Evolutionary conservation across 2,888 invertebrate genomes (phyloP).

Genomic region (Phyllotreta cruciferae): DNA sequence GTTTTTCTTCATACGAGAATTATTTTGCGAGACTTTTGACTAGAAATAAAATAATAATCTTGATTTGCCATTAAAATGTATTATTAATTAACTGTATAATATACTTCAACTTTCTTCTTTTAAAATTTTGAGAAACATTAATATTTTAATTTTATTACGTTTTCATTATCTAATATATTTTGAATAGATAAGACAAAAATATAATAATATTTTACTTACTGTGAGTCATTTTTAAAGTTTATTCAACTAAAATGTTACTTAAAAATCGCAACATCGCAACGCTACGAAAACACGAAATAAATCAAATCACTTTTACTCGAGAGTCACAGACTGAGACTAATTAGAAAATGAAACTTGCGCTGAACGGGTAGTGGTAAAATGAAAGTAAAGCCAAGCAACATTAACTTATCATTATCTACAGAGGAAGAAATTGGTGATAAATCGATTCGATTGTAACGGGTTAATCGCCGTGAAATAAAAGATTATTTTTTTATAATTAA

Average conservation of each 20-base stretch:
- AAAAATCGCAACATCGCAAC: slow-evolving; percentile 8
- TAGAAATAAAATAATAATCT: too few species aligned
- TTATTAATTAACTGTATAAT: too few species aligned
- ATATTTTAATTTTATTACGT: too few species aligned
- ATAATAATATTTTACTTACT: slow-evolving; percentile 20
- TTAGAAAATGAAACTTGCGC: slow-evolving; percentile 16
- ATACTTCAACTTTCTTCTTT: too few species aligned
- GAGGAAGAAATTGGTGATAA: slow-evolving; percentile 10
- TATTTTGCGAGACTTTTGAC: too few species aligned
- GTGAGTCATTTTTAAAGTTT: slow-evolving; percentile 16
- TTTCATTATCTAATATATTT: too few species aligned
- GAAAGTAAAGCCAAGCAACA: slow-evolving; percentile 19
- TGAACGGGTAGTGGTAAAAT: slow-evolving; percentile 17
- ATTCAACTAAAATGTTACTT: slow-evolving; percentile 5
- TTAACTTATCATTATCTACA: slow-evolving; percentile 15
- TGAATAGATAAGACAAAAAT: background rate
- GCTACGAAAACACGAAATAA: slow-evolving; percentile 15
- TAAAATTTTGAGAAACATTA: too few species aligned
- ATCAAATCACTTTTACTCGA: slow-evolving; percentile 30
- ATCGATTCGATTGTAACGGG: background rate
- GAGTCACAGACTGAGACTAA: slow-evolving; percentile 34
- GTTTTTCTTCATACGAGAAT: too few species aligned
- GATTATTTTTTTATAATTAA: background rate
- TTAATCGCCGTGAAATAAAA: background rate
- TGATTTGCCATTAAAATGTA: too few species aligned